A percentile compares a stretch with the other conserved stretches of the same genome.
These are phyloP conservation scores for Odontocolon sp. DNA, from an alignment of 2,888 invertebrate species.

Conservation along the genomic window DNA sequence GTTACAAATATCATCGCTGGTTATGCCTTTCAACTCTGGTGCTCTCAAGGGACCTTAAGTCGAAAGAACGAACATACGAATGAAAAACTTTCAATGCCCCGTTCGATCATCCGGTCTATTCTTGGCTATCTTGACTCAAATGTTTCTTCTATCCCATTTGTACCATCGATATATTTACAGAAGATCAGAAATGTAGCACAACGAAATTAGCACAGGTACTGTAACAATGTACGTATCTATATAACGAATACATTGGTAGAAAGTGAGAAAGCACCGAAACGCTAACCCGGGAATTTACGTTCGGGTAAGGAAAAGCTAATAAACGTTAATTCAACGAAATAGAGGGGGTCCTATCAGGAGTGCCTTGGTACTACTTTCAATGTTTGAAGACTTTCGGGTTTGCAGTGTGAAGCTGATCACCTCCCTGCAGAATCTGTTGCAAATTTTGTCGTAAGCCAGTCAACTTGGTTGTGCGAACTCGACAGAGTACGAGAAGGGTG, in stretches of 20 bases:
- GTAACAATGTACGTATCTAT: conserved; percentile 8
- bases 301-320: conserved; percentile 69
- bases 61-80: not conserved
- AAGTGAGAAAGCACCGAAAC: not conserved
- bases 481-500: conserved; percentile 42
- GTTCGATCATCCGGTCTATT: conserved; percentile 45
- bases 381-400: too few relatives aligned
- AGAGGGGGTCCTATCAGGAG: conserved; percentile 54
- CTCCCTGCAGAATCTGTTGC: too few relatives aligned
- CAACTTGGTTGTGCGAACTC: conserved; percentile 22
- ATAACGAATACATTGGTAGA: not conserved
- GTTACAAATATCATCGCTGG: conserved; percentile 34
- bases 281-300: conserved; percentile 47
- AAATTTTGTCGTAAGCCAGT: too few relatives aligned
- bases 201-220: conserved; percentile 64
- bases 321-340: conserved; percentile 74
- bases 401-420: too few relatives aligned
- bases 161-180: too few relatives aligned
- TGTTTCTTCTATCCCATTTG: too few relatives aligned
- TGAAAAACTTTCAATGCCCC: conserved; percentile 29
- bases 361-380: conserved; percentile 47
- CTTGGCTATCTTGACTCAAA: too few relatives aligned
- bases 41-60: conserved; percentile 23
- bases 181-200: conserved; percentile 34
- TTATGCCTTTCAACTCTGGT: conserved; percentile 18